Conservation (phyloP, 2,797 vertebrate genomes). For the Acanthurus tractus region DNA sequence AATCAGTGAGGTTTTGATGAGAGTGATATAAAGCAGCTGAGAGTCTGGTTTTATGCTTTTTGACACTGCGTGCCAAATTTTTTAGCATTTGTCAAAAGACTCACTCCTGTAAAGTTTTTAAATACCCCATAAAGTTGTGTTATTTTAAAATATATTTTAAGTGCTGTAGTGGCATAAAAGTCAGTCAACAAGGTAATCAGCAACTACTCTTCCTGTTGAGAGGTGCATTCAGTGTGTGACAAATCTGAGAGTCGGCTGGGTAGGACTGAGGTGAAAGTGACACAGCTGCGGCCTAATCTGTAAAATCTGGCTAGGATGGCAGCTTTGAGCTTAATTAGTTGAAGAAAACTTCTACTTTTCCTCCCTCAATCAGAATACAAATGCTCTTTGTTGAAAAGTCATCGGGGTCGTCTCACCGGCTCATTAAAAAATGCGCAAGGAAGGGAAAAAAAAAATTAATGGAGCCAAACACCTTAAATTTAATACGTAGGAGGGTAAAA, state of each 20-base stretch:
- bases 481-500: constrained; percentile 57
- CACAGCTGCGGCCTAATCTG: constrained; percentile 31
- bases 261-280: constrained; percentile 8
- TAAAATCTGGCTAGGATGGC: constrained; percentile 44
- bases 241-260: too few relatives aligned
- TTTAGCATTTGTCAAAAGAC: constrained; percentile 23
- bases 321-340: constrained; percentile 72
- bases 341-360: constrained; percentile 59
- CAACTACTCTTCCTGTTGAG: background rate
- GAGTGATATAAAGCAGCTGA: background rate
- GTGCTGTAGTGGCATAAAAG: constrained; percentile 12
- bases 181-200: constrained; percentile 44
- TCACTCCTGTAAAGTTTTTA: background rate
- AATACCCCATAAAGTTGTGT: constrained; percentile 3
- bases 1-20: constrained; percentile 27
- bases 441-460: constrained; percentile 61
- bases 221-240: too few relatives aligned
- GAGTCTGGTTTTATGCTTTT: constrained; percentile 32
- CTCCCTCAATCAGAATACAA: constrained; percentile 58
- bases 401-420: constrained; percentile 63
- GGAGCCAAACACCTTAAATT: constrained; percentile 69
- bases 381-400: constrained; percentile 69
- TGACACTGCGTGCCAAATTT: constrained; percentile 21
- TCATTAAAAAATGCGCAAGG: constrained; percentile 72
- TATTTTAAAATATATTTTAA: constrained; percentile 11